Conservation (phyloP, 2,888 invertebrate genomes). For the Platycheirus rosarum region DNA sequence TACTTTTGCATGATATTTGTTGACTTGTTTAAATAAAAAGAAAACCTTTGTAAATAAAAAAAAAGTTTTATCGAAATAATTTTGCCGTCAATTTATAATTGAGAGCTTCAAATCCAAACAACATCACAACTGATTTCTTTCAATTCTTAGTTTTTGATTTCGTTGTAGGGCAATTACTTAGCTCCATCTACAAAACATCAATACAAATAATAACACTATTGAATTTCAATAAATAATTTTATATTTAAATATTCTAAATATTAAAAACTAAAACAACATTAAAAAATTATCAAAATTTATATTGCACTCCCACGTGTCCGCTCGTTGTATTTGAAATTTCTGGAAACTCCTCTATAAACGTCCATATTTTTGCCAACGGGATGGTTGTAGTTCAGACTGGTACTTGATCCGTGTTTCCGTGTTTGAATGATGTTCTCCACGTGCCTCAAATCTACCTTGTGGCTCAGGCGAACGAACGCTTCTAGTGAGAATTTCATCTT, state of each 20-base stretch:
- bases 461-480: slow-evolving; percentile 34
- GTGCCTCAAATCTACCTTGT: slow-evolving; percentile 16
- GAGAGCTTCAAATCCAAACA: no score
- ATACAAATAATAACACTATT: no score
- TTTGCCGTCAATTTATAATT: no score
- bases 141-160: no score
- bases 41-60: not conserved
- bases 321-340: slow-evolving; percentile 49
- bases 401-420: slow-evolving; percentile 21
- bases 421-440: not conserved
- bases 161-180: no score
- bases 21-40: no score
- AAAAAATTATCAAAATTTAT: slow-evolving; percentile 27
- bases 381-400: slow-evolving; percentile 38
- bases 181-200: no score
- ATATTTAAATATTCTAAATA: not conserved
- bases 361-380: slow-evolving; percentile 35
- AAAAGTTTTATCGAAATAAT: slow-evolving; percentile 39
- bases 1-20: no score
- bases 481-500: slow-evolving; percentile 6
- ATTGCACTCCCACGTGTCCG: slow-evolving; percentile 41
- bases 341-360: slow-evolving; percentile 16
- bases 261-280: not conserved
- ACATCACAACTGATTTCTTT: no score
- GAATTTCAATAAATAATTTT: not conserved